Percentiles rank a stretch among this genome's conserved stretches.
phyloP scores from a whole-genome alignment of 2,797 vertebrate species.

The Vipera ursinii region DNA sequence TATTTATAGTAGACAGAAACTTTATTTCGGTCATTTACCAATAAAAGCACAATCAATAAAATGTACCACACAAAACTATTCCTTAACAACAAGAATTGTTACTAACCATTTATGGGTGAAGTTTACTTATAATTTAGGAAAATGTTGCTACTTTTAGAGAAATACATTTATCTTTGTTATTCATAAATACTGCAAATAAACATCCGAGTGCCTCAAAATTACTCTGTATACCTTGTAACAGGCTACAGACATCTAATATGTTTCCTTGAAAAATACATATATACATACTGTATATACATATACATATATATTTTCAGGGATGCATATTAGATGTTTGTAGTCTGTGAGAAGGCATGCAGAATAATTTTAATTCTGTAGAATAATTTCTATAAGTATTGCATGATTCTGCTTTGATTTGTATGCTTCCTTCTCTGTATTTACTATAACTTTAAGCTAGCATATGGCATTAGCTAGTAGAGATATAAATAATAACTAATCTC shows the following conservation, averaged over 20 bases:
- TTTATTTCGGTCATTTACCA: not conserved
- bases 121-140: not conserved
- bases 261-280: not conserved
- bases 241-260: slow-evolving; percentile 35
- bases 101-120: not conserved
- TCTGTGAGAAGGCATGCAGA: slow-evolving; percentile 37
- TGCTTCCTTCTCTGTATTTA: slow-evolving; percentile 41
- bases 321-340: slow-evolving; percentile 33
- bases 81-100: not conserved
- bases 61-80: not conserved
- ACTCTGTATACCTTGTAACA: not conserved
- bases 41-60: not conserved
- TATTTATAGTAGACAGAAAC: not conserved
- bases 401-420: slow-evolving; percentile 28
- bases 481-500: slow-evolving; percentile 27
- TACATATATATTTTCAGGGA: not conserved
- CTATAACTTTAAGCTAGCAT: slow-evolving; percentile 55
- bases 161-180: not conserved
- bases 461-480: slow-evolving; percentile 16
- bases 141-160: not conserved
- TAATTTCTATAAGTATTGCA: slow-evolving; percentile 22
- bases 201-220: not conserved
- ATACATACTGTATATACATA: not conserved
- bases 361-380: slow-evolving; percentile 39
- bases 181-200: not conserved